Base-by-base conservation (phyloP, 1,140 invertebrate genomes). In the Bombus difficillimus region DNA sequence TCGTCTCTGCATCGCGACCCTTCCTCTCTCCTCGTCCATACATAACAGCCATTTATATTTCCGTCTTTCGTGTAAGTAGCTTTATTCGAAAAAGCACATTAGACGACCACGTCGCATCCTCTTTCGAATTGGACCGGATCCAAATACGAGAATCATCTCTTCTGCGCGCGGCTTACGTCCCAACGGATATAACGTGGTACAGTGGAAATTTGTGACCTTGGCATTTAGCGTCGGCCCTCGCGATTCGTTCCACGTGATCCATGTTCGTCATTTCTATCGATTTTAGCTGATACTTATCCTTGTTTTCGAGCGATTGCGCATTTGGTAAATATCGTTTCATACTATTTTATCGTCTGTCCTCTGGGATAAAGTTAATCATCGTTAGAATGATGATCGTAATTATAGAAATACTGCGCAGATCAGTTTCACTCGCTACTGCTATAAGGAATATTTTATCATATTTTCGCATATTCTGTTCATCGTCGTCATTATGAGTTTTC, bases 81-180 rank as follows among this genome's bases (percentile, higher is more conserved):
- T 85, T 85, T 85, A 85, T 85, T 85, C 47, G 83, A 85, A 85
- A 85, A 85, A 85, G 78, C 83, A 85, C 78, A 85, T 85, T 85
- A 85, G 83, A 85, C 78, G 78, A 34, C 41, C 71, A 34, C 39
- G 47, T 43, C 66, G 64, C 83, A 53, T 85, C 59, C 71, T 81
- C 57, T 74, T 74, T 73, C 83, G 43, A 43, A 43, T 85, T 85
- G 83, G 83, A 81, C 59, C 59, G n/a, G 2, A 13, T 85, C 83
- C 83, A 85, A 85, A 85, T 57, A 81, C 78, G 78, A 81, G 37
- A 85, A 85, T 85, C 83, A 74, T 73, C 77, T 73, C 83, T 13
- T 25, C 28, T 53, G 15, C 32, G n/a, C 5, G n/a, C 37, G 3
- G 53, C 57, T n/a, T n/a, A 32, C 32, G 39, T n/a, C 37, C 53